Evolutionary conservation across 2,113 vertebrate species (phyloP).

Genomic region (Sinosuthora webbiana): DNA sequence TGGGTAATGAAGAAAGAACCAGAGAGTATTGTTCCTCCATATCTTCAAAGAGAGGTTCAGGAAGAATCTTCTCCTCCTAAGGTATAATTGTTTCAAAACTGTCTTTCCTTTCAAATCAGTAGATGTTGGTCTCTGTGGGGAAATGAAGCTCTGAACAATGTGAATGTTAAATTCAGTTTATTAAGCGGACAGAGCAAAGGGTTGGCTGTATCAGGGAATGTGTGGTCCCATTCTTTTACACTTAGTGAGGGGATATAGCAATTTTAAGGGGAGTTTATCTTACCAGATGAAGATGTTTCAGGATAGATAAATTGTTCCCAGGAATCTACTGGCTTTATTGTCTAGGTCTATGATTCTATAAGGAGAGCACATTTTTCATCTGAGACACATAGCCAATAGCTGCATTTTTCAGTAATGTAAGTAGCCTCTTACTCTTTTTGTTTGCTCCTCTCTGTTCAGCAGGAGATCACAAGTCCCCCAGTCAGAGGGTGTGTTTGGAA

Average conservation of each 20-base stretch:
- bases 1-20: constrained; percentile 82
- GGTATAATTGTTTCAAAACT: constrained; percentile 69
- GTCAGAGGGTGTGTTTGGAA: constrained; percentile 65
- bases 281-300: background rate
- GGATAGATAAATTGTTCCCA: background rate
- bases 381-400: background rate
- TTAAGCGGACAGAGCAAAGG: background rate
- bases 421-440: background rate
- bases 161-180: background rate
- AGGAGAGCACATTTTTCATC: background rate
- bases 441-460: constrained; percentile 63
- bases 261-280: background rate
- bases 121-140: background rate
- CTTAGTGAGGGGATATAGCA: background rate
- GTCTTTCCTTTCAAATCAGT: background rate
- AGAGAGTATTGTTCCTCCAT: constrained; percentile 78
- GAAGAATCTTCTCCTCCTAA: constrained; percentile 73
- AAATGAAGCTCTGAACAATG: background rate
- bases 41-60: constrained; percentile 77
- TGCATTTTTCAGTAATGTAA: background rate
- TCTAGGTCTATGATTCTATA: background rate
- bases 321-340: background rate
- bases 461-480: constrained; percentile 56
- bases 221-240: background rate
- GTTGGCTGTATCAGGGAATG: background rate